Conservation (phyloP, 2,113 vertebrate species). For the Caretta caretta region DNA sequence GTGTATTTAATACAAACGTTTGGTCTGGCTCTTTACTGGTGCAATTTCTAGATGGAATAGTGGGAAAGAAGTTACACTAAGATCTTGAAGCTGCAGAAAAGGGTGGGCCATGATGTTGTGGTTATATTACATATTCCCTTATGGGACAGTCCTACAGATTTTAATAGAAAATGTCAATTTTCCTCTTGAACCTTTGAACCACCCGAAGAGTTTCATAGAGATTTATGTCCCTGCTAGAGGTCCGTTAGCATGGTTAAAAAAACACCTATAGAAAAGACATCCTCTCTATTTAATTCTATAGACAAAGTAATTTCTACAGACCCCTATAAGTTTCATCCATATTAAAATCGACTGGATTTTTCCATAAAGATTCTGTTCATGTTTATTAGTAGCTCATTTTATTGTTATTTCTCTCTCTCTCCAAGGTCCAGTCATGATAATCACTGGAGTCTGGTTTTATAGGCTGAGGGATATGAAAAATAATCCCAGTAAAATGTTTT, state of each 20-base stretch:
- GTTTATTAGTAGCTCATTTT: neutral
- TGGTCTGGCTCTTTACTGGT: neutral
- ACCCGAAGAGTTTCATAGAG: neutral
- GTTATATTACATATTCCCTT: neutral
- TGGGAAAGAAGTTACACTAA: too few species aligned
- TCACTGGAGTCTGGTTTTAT: neutral
- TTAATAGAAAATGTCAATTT: neutral
- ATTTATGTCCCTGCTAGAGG: neutral
- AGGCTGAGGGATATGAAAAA: neutral
- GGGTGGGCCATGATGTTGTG: too few species aligned
- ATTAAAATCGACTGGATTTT: neutral
- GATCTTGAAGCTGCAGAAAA: neutral
- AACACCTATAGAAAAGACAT: accelerated
- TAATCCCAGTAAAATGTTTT: neutral
- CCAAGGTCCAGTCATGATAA: neutral
- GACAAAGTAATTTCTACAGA: neutral
- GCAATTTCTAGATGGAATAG: neutral
- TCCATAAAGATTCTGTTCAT: neutral
- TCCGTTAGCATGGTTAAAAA: accelerated
- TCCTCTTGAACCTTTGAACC: neutral
- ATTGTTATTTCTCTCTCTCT: neutral
- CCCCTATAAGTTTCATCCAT: neutral
- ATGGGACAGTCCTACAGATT: neutral
- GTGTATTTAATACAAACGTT: neutral
- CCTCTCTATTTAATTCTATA: neutral